Percentiles rank a stretch among this genome's conserved stretches.
These are phyloP conservation scores for Lytechinus variegatus DNA, from an alignment of 35 echinoderm and acorn worm genomes.

Conservation along the genomic window DNA sequence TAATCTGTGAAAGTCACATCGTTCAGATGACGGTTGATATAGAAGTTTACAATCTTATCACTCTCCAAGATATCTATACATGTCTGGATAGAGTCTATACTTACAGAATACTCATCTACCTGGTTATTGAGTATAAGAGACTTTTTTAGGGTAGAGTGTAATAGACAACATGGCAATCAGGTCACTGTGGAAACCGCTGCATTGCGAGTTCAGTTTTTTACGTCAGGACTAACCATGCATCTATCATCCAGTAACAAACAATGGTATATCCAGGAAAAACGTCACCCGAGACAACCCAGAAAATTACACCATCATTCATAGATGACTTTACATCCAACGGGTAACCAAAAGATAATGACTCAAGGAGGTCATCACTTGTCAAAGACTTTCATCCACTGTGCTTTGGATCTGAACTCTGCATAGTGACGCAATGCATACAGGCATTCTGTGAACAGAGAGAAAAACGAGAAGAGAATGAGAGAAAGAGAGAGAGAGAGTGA, in stretches of 20 bases:
- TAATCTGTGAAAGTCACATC: too few species aligned
- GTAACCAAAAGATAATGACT: background rate
- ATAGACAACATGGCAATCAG: background rate
- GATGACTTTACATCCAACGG: background rate
- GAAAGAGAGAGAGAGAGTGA: background rate
- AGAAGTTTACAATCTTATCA: too few species aligned
- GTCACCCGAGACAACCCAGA: too few species aligned
- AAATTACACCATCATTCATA: too few species aligned
- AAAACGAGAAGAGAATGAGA: background rate
- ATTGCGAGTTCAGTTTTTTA: background rate
- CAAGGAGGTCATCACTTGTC: background rate
- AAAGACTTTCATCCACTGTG: conserved; percentile 12
- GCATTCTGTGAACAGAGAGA: background rate
- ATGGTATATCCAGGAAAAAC: too few species aligned
- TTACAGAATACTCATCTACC: background rate
- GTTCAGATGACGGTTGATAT: too few species aligned
- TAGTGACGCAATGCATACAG: conserved; percentile 20
- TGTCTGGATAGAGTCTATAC: background rate
- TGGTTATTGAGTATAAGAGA: too few species aligned
- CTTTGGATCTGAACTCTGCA: background rate
- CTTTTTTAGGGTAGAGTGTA: too few species aligned
- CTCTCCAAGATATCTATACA: too few species aligned
- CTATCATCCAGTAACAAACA: too few species aligned
- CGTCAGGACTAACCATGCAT: too few species aligned
- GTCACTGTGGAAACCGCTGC: background rate